phyloP scores from a whole-genome alignment of 35 echinoderm and acorn worm species.

The Patiria miniata region DNA sequence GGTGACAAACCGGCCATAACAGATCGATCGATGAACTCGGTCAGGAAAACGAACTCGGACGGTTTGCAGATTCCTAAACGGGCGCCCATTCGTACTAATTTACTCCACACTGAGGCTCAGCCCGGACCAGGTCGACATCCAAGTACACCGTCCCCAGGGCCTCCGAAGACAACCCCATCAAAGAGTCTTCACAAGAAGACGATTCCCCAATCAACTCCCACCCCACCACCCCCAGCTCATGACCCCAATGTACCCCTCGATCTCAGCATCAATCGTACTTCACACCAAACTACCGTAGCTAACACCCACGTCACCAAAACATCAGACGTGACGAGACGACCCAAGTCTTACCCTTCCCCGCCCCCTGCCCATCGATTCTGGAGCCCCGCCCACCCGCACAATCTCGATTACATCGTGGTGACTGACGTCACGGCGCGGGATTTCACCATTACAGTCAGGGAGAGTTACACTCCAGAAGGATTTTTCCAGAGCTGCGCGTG shows the following conservation, averaged over 20 bases:
- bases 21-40: not conserved
- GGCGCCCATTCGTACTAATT: not conserved
- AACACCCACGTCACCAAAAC: not conserved
- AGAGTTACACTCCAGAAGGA: conserved; percentile 80
- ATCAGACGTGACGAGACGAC: not conserved
- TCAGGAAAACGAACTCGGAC: not conserved
- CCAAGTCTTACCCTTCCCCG: not conserved
- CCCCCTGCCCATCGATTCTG: conserved; percentile 22
- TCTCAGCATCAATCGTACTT: not conserved
- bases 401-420: conserved; percentile 58
- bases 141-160: not conserved
- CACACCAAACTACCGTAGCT: not conserved
- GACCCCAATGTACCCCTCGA: conserved; percentile 14
- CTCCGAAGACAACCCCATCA: not conserved
- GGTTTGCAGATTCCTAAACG: not conserved
- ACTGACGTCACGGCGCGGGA: conserved; percentile 81
- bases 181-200: not conserved
- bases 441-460: conserved; percentile 82
- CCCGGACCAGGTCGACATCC: not conserved
- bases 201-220: not conserved
- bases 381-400: not conserved
- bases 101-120: not conserved
- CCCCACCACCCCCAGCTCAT: not conserved
- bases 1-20: not conserved
- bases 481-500: conserved; percentile 64